Percentiles rank a stretch among this genome's conserved stretches.
Conservation (phyloP, 23 tunicate species). For the Oikopleura vanhoeffeni region DNA sequence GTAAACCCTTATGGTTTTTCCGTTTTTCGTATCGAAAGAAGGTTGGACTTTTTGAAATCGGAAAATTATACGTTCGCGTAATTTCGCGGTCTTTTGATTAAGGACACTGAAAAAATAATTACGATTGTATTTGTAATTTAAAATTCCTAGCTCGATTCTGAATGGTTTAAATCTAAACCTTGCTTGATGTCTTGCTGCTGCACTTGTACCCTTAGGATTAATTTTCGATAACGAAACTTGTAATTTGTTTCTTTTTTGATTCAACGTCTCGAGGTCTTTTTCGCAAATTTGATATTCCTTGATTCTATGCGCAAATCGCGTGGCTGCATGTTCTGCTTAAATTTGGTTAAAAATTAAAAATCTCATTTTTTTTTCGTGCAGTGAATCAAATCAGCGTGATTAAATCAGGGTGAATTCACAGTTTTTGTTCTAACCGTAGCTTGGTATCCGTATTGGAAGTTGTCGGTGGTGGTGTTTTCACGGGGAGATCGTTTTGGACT, state of each 20-base stretch:
- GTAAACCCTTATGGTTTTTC: too few relatives aligned
- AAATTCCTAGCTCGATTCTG: background rate
- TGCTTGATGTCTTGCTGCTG: background rate
- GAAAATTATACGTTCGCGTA: too few relatives aligned
- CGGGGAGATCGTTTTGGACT: conserved; percentile 3
- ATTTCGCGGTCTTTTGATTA: too few relatives aligned
- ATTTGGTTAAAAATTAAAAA: background rate
- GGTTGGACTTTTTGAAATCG: too few relatives aligned
- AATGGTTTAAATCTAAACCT: background rate
- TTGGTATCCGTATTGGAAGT: background rate
- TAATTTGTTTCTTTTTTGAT: background rate
- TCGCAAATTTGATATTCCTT: background rate
- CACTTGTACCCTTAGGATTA: background rate
- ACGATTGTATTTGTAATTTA: background rate
- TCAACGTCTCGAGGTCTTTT: background rate
- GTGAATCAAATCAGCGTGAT: background rate
- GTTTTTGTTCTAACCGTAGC: background rate
- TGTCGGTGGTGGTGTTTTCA: background rate
- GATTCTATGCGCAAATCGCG: background rate
- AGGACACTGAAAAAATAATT: too few relatives aligned
- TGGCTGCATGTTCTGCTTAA: background rate
- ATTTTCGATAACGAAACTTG: background rate
- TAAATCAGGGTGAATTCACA: background rate
- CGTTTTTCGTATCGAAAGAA: too few relatives aligned
- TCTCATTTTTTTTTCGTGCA: background rate